phyloP scores from a whole-genome alignment of 2,113 vertebrate species.

The Rallus limicola region DNA sequence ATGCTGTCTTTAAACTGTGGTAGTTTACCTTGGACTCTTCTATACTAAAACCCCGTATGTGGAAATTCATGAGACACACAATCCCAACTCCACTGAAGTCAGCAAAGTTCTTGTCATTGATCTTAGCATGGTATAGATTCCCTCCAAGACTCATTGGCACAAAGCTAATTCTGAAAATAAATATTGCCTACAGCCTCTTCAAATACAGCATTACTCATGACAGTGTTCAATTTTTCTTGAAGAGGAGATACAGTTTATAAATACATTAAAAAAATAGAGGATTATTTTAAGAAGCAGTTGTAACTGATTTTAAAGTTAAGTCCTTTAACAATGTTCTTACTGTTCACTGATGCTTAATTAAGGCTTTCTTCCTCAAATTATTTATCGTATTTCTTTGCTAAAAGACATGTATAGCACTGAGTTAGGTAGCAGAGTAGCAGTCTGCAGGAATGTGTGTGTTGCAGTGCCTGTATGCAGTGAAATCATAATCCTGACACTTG shows the following conservation, averaged over 20 bases:
- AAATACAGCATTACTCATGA: background rate
- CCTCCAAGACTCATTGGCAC: background rate
- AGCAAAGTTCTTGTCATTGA: constrained; percentile 17
- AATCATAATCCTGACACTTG: background rate
- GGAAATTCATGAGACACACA: background rate
- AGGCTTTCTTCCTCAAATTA: background rate
- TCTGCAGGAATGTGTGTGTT: background rate
- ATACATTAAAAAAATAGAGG: background rate
- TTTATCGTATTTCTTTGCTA: background rate
- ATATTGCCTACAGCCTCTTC: background rate
- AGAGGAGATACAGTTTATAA: background rate
- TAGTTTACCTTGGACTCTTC: background rate
- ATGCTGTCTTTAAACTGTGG: background rate
- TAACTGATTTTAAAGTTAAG: background rate
- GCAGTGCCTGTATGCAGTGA: background rate
- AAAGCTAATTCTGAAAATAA: constrained; percentile 21
- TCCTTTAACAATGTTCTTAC: background rate
- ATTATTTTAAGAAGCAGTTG: background rate
- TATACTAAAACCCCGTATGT: background rate
- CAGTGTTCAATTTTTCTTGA: background rate
- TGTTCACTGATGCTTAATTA: background rate
- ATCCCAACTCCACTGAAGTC: background rate
- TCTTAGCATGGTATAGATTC: background rate
- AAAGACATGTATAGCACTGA: background rate
- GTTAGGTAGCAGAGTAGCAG: background rate